Conservation (phyloP, 1,140 invertebrate genomes). For the Lutraria rhynchaena region DNA sequence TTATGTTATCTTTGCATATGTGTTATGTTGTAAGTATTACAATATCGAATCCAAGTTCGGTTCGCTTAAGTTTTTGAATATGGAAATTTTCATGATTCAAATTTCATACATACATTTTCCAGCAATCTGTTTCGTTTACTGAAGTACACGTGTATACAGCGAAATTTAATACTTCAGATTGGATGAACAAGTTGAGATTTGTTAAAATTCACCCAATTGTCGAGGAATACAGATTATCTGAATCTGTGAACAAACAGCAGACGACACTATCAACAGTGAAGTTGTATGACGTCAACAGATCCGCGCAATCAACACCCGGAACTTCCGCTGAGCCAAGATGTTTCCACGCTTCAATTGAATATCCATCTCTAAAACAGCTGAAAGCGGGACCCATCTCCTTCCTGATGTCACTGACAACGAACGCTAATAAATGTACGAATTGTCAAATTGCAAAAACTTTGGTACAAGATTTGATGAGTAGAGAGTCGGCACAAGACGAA, state of each 20-base stretch:
- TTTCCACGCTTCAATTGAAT: constrained; percentile 7
- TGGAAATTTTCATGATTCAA: too few species aligned
- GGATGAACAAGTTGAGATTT: neutral
- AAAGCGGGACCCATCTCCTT: constrained; percentile 20
- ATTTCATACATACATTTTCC: too few species aligned
- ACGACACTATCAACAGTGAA: neutral
- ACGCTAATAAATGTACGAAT: neutral
- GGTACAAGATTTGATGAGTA: constrained; percentile 14
- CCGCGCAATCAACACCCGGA: neutral
- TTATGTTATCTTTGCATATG: too few species aligned
- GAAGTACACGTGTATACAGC: too few species aligned
- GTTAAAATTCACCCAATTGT: constrained; percentile 7
- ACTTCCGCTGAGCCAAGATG: neutral
- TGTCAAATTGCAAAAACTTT: constrained; percentile 21
- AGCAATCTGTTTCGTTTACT: too few species aligned
- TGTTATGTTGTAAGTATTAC: too few species aligned
- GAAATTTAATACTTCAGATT: constrained; percentile 48
- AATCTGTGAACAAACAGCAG: too few species aligned
- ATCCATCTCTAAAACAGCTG: constrained; percentile 1
- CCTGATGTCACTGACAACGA: constrained; percentile 9
- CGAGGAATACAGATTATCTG: constrained; percentile 9
- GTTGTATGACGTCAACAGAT: constrained; percentile 7
- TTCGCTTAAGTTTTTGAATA: too few species aligned
- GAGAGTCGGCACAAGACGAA: neutral
- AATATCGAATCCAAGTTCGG: too few species aligned